A percentile compares a stretch with the other conserved stretches of the same genome.
phyloP scores from a whole-genome alignment of 2,888 invertebrate genomes.

The Asteroscopus sphinx region DNA sequence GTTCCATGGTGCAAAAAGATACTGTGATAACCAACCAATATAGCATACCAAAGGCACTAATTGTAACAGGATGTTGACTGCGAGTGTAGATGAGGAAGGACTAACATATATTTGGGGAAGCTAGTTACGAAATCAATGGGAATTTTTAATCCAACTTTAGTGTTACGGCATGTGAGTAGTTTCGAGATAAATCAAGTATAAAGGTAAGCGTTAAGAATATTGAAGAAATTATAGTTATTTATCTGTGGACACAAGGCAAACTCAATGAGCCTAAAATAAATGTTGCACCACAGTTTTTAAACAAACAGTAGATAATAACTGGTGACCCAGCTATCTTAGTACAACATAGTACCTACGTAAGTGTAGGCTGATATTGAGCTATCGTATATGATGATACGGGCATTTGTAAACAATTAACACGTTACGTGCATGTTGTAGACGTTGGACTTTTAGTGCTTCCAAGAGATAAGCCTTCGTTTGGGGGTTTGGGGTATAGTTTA shows the following conservation, averaged over 20 bases:
- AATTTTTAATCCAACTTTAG: no score
- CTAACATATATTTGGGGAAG: no score
- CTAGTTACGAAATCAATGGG: no score
- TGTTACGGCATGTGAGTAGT: no score
- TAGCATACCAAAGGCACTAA: no score
- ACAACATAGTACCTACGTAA: slow-evolving; percentile 45
- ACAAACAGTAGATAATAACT: slow-evolving; percentile 43
- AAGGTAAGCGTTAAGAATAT: no score
- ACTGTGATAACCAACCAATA: no score
- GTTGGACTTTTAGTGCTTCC: slow-evolving; percentile 31
- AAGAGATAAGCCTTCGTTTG: slow-evolving; percentile 28
- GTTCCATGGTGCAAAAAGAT: no score
- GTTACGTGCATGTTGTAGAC: slow-evolving; percentile 46
- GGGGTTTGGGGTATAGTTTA: no score
- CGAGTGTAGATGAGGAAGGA: no score
- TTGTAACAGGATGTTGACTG: no score
- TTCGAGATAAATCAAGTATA: background rate
- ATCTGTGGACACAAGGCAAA: slow-evolving; percentile 18
- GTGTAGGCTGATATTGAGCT: slow-evolving; percentile 31
- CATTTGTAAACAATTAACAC: slow-evolving; percentile 49
- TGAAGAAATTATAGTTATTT: no score
- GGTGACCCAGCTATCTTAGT: slow-evolving; percentile 48
- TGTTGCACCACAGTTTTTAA: slow-evolving; percentile 30
- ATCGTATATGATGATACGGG: slow-evolving; percentile 25
- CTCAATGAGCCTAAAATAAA: slow-evolving; percentile 27